Percentiles rank a stretch among this genome's conserved stretches.
phyloP scores from a whole-genome alignment of 2,797 vertebrate genomes.

The Siniperca obscura region DNA sequence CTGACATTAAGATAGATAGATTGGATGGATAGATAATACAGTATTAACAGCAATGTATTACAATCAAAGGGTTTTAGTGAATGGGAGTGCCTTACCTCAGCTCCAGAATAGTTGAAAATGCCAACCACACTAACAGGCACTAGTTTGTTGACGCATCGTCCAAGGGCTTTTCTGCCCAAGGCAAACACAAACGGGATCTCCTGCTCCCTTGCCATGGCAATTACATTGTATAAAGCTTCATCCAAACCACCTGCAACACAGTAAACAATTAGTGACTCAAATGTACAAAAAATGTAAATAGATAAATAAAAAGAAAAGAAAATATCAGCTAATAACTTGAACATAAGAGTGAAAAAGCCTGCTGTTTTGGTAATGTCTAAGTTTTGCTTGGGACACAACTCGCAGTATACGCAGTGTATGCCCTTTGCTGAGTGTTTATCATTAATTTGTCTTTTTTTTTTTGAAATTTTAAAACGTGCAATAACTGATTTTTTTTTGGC shows the following conservation, averaged over 20 bases:
- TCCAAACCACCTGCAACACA: conserved; percentile 92
- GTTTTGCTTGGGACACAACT: background rate
- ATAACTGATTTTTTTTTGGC: background rate
- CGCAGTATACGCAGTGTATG: background rate
- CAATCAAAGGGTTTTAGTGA: background rate
- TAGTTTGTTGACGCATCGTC: conserved; percentile 98
- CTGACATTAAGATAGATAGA: background rate
- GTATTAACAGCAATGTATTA: background rate
- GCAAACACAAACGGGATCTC: conserved; percentile 99
- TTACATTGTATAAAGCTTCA: conserved; percentile 97
- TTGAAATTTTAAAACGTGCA: background rate
- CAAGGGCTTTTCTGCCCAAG: conserved; percentile 95
- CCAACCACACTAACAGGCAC: conserved; percentile 98
- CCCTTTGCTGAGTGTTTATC: background rate
- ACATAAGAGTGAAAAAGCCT: background rate
- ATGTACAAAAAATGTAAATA: background rate
- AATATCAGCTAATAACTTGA: background rate
- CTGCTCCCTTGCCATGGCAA: conserved; percentile 98
- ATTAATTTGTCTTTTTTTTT: background rate
- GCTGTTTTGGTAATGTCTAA: background rate
- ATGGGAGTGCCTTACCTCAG: conserved; percentile 87
- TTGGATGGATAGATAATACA: background rate
- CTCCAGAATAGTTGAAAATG: conserved; percentile 97
- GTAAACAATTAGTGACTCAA: conserved; percentile 2
- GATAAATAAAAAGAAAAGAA: background rate